Base-by-base conservation (phyloP, 92 coral and sea anemone genomes). In the Muricea muricata region DNA sequence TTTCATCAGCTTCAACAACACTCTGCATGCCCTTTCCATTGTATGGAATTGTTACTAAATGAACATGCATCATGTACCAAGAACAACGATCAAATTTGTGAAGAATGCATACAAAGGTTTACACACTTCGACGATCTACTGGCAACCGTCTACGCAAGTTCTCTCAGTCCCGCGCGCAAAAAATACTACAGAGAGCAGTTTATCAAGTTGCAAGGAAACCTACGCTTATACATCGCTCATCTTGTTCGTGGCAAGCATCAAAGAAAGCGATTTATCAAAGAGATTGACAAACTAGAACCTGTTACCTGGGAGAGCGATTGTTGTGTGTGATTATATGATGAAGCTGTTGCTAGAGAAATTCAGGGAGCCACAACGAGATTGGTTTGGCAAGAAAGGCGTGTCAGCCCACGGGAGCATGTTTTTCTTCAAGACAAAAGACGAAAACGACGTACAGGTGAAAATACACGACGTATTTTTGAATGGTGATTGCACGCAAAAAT, bases 171-270 rank as follows among this genome's bases (percentile, higher is more conserved):
- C 14, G 15, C 68, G 29, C 81, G 81, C 48, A 76, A 76, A 32
- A 29, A 50, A 31, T 55, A 50, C 31, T 73, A 42, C 79, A 58
- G 56, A 41, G 79, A 73, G 79, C 60, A 73, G 46, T 25, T 39
- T 4, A 45, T 18, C 34, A 41, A 0, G 14, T 7, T 73, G 32
- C 79, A 79, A 74, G 74, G 87, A 12, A 78, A 84, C 34, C 9
- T 91, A 34, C 42, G 50, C 1, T 37, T 60, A 33, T 87, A 91
- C 83, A 87, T 91, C 39, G 84, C 84, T 15, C 93, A 90, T 57
- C 66, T 84, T 7, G 79, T 90, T 21, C 81, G 93, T 77, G 91
- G 93, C 31, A 90, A 87, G 72, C 58, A 78, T 40, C 87, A 80
- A 29, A 80, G 89, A 25, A 65, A 42, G 35, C 71, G 70, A 15